Evolutionary conservation across 1,140 invertebrate species (phyloP).

Genomic region (Anoplolepis gracilipes): DNA sequence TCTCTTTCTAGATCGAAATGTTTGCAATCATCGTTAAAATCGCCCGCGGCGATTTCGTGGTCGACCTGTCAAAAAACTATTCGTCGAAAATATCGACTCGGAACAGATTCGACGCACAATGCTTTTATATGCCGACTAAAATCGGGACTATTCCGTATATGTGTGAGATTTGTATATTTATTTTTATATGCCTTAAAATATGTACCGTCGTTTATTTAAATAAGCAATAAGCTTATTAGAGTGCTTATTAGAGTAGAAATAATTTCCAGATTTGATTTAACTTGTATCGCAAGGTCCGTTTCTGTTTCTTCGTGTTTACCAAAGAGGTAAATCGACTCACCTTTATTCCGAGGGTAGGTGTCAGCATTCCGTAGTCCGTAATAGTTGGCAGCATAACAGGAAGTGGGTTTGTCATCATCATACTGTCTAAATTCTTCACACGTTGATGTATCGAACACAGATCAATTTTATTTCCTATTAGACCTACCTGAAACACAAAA

Average conservation of each 20-base stretch:
- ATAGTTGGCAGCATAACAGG: slow-evolving; percentile 84
- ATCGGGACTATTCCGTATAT: not conserved
- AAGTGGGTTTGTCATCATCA: slow-evolving; percentile 86
- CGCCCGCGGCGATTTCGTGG: not conserved
- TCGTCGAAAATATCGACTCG: slow-evolving; percentile 3
- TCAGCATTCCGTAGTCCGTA: slow-evolving; percentile 84
- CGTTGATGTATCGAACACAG: slow-evolving; percentile 74
- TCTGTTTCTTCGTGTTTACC: slow-evolving; percentile 11
- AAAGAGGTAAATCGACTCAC: slow-evolving; percentile 74
- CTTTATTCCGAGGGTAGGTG: slow-evolving; percentile 85
- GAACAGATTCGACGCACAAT: not conserved
- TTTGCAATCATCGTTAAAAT: slow-evolving; percentile 31
- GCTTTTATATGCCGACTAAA: not conserved
- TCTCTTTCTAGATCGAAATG: slow-evolving; percentile 1
- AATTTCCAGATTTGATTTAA: not conserved
- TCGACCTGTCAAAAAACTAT: slow-evolving; percentile 9
- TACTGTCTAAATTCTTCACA: slow-evolving; percentile 81
- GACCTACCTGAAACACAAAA: slow-evolving; percentile 84
- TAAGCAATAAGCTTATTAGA: not conserved
- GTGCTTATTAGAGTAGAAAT: not conserved
- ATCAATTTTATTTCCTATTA: slow-evolving; percentile 78
- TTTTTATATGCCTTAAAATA: not conserved
- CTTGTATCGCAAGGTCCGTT: not conserved
- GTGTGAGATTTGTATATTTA: not conserved
- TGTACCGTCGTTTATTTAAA: not conserved